These are phyloP conservation scores for Coelinius sp. DNA, from an alignment of 2,888 invertebrate genomes.

Conservation along the genomic window DNA sequence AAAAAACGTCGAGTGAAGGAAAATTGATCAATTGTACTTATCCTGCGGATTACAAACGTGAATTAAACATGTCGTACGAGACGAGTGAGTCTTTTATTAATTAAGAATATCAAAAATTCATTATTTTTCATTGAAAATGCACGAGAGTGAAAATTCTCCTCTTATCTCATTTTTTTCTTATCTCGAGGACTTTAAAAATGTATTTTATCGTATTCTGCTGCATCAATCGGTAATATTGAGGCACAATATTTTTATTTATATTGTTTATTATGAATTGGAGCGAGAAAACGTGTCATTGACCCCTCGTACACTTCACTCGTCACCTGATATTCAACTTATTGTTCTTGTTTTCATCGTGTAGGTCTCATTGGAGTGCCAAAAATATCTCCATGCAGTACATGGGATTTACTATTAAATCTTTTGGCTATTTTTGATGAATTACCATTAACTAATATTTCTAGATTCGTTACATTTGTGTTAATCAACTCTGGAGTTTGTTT, in stretches of 20 bases:
- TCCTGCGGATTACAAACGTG: slow-evolving; percentile 41
- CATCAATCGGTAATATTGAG: no score
- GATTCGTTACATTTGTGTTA: no score
- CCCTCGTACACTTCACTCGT: background rate
- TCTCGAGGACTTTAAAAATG: background rate
- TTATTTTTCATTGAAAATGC: slow-evolving; percentile 10
- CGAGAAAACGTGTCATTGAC: background rate
- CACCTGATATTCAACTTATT: background rate
- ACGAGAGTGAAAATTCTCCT: background rate
- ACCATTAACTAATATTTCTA: no score
- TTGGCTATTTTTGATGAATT: background rate
- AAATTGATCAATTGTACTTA: slow-evolving; percentile 25
- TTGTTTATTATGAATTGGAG: background rate
- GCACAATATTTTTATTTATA: no score
- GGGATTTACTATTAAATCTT: background rate
- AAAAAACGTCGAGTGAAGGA: background rate
- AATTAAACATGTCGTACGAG: slow-evolving; percentile 63
- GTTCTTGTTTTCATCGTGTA: background rate
- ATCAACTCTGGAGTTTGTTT: no score
- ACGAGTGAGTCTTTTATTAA: slow-evolving; percentile 58
- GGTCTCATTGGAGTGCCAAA: background rate
- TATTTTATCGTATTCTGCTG: no score
- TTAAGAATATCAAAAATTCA: background rate
- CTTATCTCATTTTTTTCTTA: background rate
- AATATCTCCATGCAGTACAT: background rate